Conservation (phyloP, 2,888 invertebrate genomes). For the Trachelus tabidus region DNA sequence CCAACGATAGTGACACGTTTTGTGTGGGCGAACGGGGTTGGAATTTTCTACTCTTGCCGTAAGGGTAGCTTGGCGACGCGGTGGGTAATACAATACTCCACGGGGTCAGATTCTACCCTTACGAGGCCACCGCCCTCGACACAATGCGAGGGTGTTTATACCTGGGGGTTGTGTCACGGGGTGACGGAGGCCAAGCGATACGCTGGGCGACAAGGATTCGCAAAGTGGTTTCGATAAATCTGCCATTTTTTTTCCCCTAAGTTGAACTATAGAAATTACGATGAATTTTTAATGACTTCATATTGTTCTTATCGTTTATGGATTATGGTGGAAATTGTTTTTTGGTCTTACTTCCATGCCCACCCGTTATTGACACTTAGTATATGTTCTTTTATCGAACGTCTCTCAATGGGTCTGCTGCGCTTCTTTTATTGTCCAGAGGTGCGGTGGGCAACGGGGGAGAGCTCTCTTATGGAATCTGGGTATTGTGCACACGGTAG, state of each 20-base stretch:
- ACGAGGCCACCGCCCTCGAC: conserved; percentile 45
- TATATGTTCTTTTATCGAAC: background rate
- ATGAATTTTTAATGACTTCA: background rate
- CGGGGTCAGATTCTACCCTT: conserved; percentile 59
- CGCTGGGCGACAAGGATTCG: conserved; percentile 6
- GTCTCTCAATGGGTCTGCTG: background rate
- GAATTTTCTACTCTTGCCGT: conserved; percentile 24
- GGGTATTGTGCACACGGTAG: background rate
- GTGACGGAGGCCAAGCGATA: conserved; percentile 20
- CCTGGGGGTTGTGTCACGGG: background rate
- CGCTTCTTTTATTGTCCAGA: background rate
- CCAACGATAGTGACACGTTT: background rate
- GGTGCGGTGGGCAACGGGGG: too few species aligned
- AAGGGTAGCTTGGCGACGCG: conserved; percentile 45
- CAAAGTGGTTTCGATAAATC: background rate
- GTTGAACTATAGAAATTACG: background rate
- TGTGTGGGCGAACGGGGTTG: background rate
- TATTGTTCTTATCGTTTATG: background rate
- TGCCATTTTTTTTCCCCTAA: background rate
- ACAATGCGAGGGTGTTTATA: conserved; percentile 18
- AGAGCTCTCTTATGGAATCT: background rate
- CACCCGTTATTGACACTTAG: background rate
- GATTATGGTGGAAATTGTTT: background rate
- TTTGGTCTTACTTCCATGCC: background rate
- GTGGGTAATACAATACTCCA: conserved; percentile 55